Base-by-base conservation (phyloP, 2,113 vertebrate genomes). In the human region DNA sequence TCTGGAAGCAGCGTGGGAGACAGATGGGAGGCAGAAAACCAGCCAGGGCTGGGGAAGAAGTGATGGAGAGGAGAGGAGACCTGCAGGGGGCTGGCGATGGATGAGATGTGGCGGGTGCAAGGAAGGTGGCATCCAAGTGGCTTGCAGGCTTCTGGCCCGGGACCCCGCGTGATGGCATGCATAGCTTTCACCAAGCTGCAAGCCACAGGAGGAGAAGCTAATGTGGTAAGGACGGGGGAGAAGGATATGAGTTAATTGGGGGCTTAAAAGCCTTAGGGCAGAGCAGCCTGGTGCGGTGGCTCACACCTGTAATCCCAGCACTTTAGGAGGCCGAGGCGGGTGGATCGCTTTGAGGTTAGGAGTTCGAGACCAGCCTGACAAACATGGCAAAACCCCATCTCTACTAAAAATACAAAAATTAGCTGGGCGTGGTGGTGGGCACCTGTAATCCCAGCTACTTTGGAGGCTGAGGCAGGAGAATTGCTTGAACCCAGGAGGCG, bases 1-100 rank as follows among this genome's bases (percentile, higher is more conserved):
- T 81, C 91, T 82, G 59, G 50, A 32, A 70, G 64, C 43, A 2
- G 17, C 5, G 30, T 5, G 14, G 23, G n/a, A 6, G 75, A 18
- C 32, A 45, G 38, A 35, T 6, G 72, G n/a, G 83, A 86, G 50
- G 70, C 1, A 0, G n/a, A 35, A 48, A 30, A 23, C 4, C 57
- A n/a, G 78, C 30, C 6, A 1, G 1, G 12, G 50, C 55, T 23
- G 64, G 52, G 50, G n/a, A 35, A 35, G 57, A 8, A 7, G 8
- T 0, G 2, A 80, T 3, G 3, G 32, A 20, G 30, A 25, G 9
- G 70, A 38, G 25, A 3, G 4, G 76, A 81, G 78, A 12, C 13
- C 22, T 25, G 12, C 3, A 0, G 43, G 52, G 12, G 18, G 4
- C 3, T 27, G 45, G 35, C 0, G 35, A 22, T 1, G 25, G 72